Base-by-base conservation (phyloP, 2,113 vertebrate genomes). In the Erpornis zantholeuca region DNA sequence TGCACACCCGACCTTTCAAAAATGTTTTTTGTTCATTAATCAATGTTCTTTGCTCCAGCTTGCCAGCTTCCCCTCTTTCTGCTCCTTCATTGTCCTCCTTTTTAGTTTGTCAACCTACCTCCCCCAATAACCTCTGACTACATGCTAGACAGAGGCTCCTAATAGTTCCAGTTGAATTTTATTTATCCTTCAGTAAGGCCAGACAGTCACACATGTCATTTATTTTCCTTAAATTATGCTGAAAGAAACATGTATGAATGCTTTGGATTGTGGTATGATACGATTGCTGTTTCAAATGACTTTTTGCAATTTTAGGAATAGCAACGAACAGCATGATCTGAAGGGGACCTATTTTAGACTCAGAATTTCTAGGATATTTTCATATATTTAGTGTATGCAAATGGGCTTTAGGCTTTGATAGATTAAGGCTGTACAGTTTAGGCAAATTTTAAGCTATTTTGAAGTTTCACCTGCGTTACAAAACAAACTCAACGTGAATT, bases 21-120 rank as follows among this genome's bases (percentile, higher is more conserved):
- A 97, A 96, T 97, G 95, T 97, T 97, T 90, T 86, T 95, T 97
- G 94, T 97, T 97, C 96, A 97, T 98, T 98, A 97, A 97, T 98
- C 97, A 97, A 96, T 97, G 96, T 97, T 97, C 94, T 96, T 95
- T 96, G 61, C 97, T 94, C 88, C 60, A 93, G 93, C 97, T 96
- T 97, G 88, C 94, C 96, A 81, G 84, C 73, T 97, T 97, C 96
- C 92, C 75, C 96, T 95, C 78, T 94, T 95, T 88, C 75, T 7
- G 61, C 82, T 93, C 88, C 92, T 96, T 97, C 92, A 90, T 83
- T 94, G 82, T 95, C 89, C 63, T 95, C 82, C 86, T 85, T 92
- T 94, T 85, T 88, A 92, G 88, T 94, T 96, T 94, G 96, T 93
- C 92, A 96, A 11, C 75, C 66, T 70, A 61, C 45, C 59, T 90